Percentiles rank a stretch among this genome's conserved stretches.
Evolutionary conservation across 1,140 invertebrate genomes (phyloP).

Genomic region (Anastrepha obliqua): DNA sequence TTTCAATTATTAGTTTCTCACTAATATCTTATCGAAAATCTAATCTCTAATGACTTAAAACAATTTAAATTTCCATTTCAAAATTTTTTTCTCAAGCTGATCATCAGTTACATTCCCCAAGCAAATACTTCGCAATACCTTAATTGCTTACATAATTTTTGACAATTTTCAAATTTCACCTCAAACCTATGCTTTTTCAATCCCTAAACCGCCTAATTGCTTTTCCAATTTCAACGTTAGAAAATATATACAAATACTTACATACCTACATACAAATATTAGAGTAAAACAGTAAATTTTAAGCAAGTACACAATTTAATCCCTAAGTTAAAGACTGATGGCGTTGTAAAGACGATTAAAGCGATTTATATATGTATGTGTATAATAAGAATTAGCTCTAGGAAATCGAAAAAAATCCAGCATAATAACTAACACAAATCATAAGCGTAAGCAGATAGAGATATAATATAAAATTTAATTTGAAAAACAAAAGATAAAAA

Average conservation of each 20-base stretch:
- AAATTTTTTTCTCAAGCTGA: no score
- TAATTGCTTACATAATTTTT: no score
- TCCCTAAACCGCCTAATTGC: no score
- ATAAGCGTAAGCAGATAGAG: not conserved
- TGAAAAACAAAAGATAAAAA: not conserved
- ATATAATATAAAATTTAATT: not conserved
- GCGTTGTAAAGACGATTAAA: slow-evolving; percentile 71
- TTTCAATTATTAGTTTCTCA: no score
- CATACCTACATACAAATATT: no score
- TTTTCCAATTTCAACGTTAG: not conserved
- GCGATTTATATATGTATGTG: not conserved
- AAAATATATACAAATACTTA: not conserved
- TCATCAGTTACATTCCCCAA: no score
- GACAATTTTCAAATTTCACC: no score
- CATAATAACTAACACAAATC: not conserved
- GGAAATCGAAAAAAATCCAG: not conserved
- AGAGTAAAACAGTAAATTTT: slow-evolving; percentile 57
- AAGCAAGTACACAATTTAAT: slow-evolving; percentile 58
- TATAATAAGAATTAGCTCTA: not conserved
- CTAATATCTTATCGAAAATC: no score
- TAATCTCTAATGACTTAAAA: no score
- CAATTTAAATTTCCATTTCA: no score
- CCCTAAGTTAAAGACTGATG: slow-evolving; percentile 73
- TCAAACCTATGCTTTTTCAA: no score
- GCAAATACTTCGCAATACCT: no score